Conservation (phyloP, 2,888 invertebrate genomes). For the Hypena proboscidalis region DNA sequence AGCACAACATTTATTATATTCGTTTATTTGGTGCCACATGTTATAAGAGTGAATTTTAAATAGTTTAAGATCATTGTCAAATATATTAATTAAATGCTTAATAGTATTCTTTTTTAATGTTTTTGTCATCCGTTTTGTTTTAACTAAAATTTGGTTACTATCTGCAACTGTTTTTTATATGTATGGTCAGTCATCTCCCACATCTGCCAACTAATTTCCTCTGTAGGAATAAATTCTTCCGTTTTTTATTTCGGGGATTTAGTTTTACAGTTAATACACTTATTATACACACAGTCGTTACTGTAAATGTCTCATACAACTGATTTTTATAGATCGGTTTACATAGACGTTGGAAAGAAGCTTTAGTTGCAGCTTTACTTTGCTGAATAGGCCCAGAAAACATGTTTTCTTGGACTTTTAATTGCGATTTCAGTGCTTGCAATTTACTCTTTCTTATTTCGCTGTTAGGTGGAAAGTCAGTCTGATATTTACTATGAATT, state of each 20-base stretch:
- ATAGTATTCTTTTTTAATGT: neutral
- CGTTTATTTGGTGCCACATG: conserved; percentile 8
- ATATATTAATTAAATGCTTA: neutral
- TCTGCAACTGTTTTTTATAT: neutral
- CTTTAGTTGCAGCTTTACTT: conserved; percentile 31
- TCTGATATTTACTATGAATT: conserved; percentile 28
- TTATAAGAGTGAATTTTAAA: no score
- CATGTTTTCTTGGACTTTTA: conserved; percentile 27
- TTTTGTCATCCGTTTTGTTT: conserved; percentile 2
- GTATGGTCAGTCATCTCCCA: neutral
- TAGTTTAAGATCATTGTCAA: no score
- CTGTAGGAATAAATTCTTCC: neutral
- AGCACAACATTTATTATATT: no score
- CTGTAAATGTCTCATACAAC: conserved; percentile 1
- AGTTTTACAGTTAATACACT: neutral
- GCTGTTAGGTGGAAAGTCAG: conserved; percentile 30
- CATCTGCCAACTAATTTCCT: conserved; percentile 5
- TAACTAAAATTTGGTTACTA: neutral
- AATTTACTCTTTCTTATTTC: conserved; percentile 35
- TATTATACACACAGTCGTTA: conserved; percentile 1
- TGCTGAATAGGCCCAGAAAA: conserved; percentile 32
- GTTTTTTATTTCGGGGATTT: neutral
- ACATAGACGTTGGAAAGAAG: conserved; percentile 25
- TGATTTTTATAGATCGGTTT: conserved; percentile 1
- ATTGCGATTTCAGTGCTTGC: conserved; percentile 31